Evolutionary conservation across 2,888 invertebrate species (phyloP).

Genomic region (Sisyra nigra): DNA sequence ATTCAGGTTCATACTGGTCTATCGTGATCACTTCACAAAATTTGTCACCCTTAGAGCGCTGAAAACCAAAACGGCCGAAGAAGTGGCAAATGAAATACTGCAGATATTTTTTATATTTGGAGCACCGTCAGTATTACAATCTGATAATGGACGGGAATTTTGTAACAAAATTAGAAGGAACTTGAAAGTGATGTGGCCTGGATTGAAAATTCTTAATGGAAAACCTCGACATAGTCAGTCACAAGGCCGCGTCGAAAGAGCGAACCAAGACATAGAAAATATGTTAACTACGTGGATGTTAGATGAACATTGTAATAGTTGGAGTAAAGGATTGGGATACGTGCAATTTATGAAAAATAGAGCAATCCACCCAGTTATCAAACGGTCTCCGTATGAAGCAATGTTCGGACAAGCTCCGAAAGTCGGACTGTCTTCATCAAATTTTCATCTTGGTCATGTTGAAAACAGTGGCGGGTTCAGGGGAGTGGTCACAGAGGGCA

Average conservation of each 20-base stretch:
- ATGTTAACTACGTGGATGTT: constrained; percentile 12
- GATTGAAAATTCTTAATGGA: constrained; percentile 16
- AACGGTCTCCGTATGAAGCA: constrained; percentile 15
- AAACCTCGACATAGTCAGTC: constrained; percentile 14
- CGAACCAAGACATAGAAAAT: constrained; percentile 16
- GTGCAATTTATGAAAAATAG: constrained; percentile 16
- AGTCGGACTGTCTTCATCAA: background rate
- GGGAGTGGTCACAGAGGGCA: no score
- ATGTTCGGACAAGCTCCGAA: constrained; percentile 13
- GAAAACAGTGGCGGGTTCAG: no score
- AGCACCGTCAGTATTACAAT: constrained; percentile 19
- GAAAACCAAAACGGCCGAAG: constrained; percentile 18
- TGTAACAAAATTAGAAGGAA: constrained; percentile 15
- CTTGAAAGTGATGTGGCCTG: constrained; percentile 14
- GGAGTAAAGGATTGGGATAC: constrained; percentile 14
- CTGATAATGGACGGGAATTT: constrained; percentile 21
- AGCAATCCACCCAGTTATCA: constrained; percentile 12
- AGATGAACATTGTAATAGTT: constrained; percentile 12
- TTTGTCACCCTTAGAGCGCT: constrained; percentile 20
- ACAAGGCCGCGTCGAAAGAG: constrained; percentile 14
- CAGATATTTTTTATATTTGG: constrained; percentile 23
- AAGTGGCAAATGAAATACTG: constrained; percentile 20
- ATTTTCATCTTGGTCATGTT: background rate
- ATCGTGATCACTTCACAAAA: constrained; percentile 23
- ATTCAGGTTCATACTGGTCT: constrained; percentile 21